These are phyloP conservation scores for Caranx melampygus DNA, from an alignment of 2,113 vertebrate species.

Conservation along the genomic window DNA sequence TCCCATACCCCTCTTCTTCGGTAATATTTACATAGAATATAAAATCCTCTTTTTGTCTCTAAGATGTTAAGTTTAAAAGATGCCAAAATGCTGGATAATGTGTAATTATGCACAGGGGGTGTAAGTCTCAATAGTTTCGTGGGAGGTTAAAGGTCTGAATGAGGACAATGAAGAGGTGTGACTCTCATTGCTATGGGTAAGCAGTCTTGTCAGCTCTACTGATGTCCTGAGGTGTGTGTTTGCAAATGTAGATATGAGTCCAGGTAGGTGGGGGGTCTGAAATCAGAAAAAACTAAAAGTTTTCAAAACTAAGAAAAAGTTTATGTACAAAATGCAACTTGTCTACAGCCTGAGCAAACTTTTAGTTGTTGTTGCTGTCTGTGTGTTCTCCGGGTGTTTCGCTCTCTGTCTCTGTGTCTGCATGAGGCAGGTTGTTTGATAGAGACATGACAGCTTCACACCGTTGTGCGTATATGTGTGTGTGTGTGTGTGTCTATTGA, in stretches of 20 bases:
- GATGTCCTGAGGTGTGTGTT: background rate
- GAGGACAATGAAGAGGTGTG: background rate
- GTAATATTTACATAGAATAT: background rate
- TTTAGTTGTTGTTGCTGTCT: slow-evolving; percentile 47
- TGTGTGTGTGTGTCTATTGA: slow-evolving; percentile 63
- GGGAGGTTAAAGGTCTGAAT: background rate
- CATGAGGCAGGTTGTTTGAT: slow-evolving; percentile 70
- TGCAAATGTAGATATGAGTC: background rate
- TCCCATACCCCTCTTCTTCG: too few relatives aligned
- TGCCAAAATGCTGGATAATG: background rate
- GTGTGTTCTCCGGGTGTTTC: slow-evolving; percentile 54
- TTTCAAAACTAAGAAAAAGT: background rate
- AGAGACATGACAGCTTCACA: slow-evolving; percentile 76
- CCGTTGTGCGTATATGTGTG: slow-evolving; percentile 29
- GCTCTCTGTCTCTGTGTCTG: slow-evolving; percentile 60
- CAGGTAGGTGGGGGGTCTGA: background rate
- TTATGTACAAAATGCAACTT: slow-evolving; percentile 40
- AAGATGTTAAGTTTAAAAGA: background rate
- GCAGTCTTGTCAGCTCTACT: background rate
- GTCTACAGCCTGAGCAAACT: slow-evolving; percentile 52
- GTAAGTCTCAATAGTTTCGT: background rate
- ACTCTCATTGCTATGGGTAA: background rate
- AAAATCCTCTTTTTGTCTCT: too few relatives aligned
- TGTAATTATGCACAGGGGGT: background rate
- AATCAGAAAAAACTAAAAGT: background rate